Evolutionary conservation across 2,113 vertebrate genomes (phyloP).

Genomic region (Dryoscopus gambensis): DNA sequence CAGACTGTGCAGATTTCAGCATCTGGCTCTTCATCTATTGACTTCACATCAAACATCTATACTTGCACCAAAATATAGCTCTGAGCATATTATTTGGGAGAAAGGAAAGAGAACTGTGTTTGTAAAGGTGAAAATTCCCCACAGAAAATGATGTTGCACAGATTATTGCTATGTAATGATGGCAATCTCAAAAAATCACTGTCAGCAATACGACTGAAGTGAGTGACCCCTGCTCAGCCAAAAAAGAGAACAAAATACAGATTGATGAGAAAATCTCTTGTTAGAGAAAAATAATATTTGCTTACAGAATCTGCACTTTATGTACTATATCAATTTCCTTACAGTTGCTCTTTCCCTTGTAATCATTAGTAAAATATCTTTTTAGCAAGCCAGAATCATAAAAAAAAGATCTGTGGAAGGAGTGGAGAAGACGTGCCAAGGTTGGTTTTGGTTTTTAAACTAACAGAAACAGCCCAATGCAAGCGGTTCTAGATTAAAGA

Average conservation of each 20-base stretch:
- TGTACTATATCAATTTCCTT: background rate
- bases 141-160: background rate
- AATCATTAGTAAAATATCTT: background rate
- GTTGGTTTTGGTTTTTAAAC: background rate
- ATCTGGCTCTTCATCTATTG: background rate
- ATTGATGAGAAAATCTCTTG: background rate
- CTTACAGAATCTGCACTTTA: background rate
- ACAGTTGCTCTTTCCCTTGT: background rate
- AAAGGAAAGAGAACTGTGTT: background rate
- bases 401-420: background rate
- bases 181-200: background rate
- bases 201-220: background rate
- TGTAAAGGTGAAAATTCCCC: background rate
- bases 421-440: background rate
- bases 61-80: background rate
- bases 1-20: background rate
- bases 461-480: background rate
- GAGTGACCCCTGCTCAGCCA: background rate
- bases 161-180: background rate
- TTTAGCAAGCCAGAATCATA: background rate
- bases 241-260: background rate
- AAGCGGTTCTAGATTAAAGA: background rate
- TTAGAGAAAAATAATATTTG: background rate
- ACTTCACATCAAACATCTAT: background rate
- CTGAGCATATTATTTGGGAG: background rate